Base-by-base conservation (phyloP, 2,113 vertebrate species). In the Brienomyrus longianalis region DNA sequence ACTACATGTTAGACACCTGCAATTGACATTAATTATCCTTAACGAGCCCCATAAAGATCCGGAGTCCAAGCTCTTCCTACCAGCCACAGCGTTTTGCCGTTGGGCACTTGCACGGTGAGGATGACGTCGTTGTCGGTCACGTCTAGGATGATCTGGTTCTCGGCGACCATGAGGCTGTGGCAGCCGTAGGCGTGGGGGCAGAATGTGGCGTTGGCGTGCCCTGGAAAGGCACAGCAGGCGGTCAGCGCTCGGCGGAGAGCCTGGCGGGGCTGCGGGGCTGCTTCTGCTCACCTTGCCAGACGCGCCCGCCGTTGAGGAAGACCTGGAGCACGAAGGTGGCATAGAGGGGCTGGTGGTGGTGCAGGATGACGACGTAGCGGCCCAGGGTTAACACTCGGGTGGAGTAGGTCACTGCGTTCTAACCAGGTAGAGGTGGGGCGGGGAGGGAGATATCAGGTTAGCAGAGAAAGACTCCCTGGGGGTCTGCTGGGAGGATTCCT, bases 171-270 rank as follows among this genome's bases (percentile, higher is more conserved):
- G 91, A 98, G 93, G 88, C 94, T 94, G 3, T 98, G 97, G 91
- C 98, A 99, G 74, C 98, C 98, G 0, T 97, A 98, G 15, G 95
- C 97, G 1, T 99, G 98, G 0, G 98, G 98, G 90, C 98, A 99
- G 95, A 98, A 99, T 47, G 96, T 96, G 3, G 96, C 97, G 0
- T 96, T 98, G 94, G 96, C 94, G 0, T 97, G 95, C 47, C 98
- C 98, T 99, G 94, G 88, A 17, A 47, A 0, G 1, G 17, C 2
- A 10, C 19, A 19, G 77, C n/a, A 21, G 15, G 17, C 2, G 74
- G 74, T 80, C 15, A 80, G 35, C 0, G 35, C 5, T 1, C 5
- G 17, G 35, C n/a, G 0, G 23, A 1, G 3, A 66, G 62, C 9
- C 62, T n/a, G 59, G 59, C 2, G 23, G 59, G 59, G 8, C 59